Conservation (phyloP, 2,888 invertebrate species). For the Diaprepes abbreviatus region DNA sequence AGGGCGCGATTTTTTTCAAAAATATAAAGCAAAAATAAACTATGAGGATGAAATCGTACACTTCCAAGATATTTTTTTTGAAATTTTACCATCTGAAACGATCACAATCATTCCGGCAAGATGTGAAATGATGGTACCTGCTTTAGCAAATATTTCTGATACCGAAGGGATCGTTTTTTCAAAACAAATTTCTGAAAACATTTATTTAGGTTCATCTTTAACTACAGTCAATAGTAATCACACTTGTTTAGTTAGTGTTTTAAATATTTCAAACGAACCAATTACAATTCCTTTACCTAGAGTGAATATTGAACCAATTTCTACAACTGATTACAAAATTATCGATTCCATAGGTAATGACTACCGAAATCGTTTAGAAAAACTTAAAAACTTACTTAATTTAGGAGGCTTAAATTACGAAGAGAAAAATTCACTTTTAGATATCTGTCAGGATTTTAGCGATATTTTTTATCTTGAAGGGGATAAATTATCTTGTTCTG, state of each 20-base stretch:
- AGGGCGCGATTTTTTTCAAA: conserved; percentile 21
- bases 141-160: not conserved
- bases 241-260: conserved; percentile 4
- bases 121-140: not conserved
- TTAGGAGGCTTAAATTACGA: not conserved
- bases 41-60: conserved; percentile 17
- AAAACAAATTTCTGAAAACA: not conserved
- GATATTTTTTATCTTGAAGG: conserved; percentile 16
- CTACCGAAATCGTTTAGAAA: not conserved
- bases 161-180: not conserved
- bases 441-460: not conserved
- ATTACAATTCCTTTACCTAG: conserved; percentile 2
- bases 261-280: conserved; percentile 6
- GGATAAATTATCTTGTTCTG: not conserved
- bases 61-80: conserved; percentile 16
- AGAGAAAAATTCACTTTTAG: not conserved
- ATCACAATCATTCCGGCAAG: not conserved
- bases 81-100: conserved; percentile 8
- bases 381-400: not conserved
- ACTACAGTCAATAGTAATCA: not conserved
- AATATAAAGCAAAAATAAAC: conserved; percentile 17
- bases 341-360: not conserved
- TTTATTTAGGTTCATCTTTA: conserved; percentile 3
- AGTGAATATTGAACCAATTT: not conserved
- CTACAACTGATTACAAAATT: not conserved